These are phyloP conservation scores for Charanyca ferruginea DNA, from an alignment of 2,888 invertebrate species.

Conservation along the genomic window DNA sequence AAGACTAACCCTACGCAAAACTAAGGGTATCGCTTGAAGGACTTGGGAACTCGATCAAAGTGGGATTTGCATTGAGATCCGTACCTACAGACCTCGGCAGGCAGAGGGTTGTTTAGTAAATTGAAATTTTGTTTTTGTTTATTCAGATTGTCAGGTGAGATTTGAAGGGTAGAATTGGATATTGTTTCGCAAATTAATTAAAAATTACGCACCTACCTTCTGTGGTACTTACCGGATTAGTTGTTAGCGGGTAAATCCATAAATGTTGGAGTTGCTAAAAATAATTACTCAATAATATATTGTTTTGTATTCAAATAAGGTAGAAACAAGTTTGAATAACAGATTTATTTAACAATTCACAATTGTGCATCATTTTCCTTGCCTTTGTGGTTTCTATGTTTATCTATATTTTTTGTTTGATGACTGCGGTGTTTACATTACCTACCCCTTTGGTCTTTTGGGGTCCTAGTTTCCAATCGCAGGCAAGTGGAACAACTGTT, in stretches of 20 bases:
- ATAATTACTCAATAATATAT: background rate
- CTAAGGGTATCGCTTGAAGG: slow-evolving; percentile 73
- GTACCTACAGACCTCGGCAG: slow-evolving; percentile 66
- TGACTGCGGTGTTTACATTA: no score
- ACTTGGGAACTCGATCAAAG: slow-evolving; percentile 85
- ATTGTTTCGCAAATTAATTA: slow-evolving; percentile 49
- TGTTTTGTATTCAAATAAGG: background rate
- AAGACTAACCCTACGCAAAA: slow-evolving; percentile 74
- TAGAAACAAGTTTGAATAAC: no score
- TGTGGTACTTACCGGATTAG: slow-evolving; percentile 1
- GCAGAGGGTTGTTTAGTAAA: slow-evolving; percentile 77
- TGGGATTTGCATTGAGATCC: slow-evolving; percentile 83
- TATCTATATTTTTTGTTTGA: no score
- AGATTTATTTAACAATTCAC: no score
- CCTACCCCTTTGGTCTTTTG: no score
- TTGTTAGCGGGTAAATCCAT: background rate
- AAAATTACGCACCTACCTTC: slow-evolving; percentile 35
- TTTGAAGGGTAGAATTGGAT: slow-evolving; percentile 65
- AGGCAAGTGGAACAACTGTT: no score
- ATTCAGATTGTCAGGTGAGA: slow-evolving; percentile 79
- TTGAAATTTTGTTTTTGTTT: slow-evolving; percentile 87
- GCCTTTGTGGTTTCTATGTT: no score
- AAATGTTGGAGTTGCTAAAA: background rate
- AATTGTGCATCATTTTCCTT: no score
- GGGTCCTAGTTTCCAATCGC: no score